Base-by-base conservation (phyloP, 2,113 vertebrate species). In the Mustela nigripes region DNA sequence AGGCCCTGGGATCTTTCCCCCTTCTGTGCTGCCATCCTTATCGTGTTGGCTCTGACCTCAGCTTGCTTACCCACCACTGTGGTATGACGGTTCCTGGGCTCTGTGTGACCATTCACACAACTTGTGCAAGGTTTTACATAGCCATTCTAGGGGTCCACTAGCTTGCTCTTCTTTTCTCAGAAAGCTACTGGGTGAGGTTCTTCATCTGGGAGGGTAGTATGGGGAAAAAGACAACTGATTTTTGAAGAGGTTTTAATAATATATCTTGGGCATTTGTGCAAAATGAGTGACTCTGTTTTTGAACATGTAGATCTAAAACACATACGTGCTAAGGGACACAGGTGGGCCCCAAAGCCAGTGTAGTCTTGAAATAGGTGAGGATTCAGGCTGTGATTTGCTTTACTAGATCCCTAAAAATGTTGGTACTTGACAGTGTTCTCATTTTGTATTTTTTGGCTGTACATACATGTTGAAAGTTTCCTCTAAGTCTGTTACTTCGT, bases 181-280 rank as follows among this genome's bases (percentile, higher is more conserved):
- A 81, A 33, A 74, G 45, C 73, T 94, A 42, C 45, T 33, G 14
- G 26, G 15, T 69, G 26, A 28, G 26, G 84, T 39, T 65, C 63
- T 73, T 60, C 24, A 42, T 81, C 28, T 97, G 89, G 63, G 33
- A 92, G 56, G 16, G 31, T 26, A 79, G 92, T 8, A 50, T 50
- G 63, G 83, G 11, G 9, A 19, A n/a, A 56, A 82, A 89, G 50
- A 74, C 1, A 84, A 58, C 65, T 42, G 28, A 39, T n/a, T 73
- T 31, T 74, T 92, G 56, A 92, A 74, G 78, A 89, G 53, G 48
- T 63, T 92, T 83, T 88, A 50, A 58, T 79, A 91, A 42, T 71
- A 26, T 39, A 65, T 73, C 74, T 88, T 81, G 56, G 63, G 22
- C 39, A 53, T 92, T 65, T 60, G 53, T 96, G 26, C 36, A 89